Conservation (phyloP, 1,140 invertebrate genomes). For the Drusus annulatus region DNA sequence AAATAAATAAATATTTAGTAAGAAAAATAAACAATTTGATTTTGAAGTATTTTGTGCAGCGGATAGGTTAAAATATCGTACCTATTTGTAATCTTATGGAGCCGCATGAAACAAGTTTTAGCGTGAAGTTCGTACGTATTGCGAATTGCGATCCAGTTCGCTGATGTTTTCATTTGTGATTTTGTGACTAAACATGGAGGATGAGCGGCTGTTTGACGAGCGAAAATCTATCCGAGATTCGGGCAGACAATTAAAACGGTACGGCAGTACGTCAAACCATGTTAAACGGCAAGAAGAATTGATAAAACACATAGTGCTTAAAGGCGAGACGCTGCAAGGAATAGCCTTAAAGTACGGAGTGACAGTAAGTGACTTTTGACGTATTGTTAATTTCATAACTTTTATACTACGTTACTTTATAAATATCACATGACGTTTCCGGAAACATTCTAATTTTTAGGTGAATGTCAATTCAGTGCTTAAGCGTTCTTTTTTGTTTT, state of each 20-base stretch:
- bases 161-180: conserved; percentile 45
- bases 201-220: conserved; percentile 85
- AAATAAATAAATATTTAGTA: no score
- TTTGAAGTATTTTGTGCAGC: no score
- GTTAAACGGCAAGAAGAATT: conserved; percentile 78
- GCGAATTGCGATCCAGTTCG: neutral
- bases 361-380: conserved; percentile 78
- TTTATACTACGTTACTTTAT: conserved; percentile 1
- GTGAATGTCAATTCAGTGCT: neutral
- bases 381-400: conserved; percentile 44
- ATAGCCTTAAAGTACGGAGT: conserved; percentile 93
- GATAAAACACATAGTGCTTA: conserved; percentile 84
- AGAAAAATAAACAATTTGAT: no score
- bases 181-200: conserved; percentile 69
- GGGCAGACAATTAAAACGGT: conserved; percentile 87
- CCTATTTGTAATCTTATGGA: neutral
- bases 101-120: neutral
- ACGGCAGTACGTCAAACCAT: conserved; percentile 87
- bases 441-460: conserved; percentile 20
- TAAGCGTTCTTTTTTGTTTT: conserved; percentile 19
- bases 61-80: no score
- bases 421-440: conserved; percentile 48
- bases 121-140: conserved; percentile 9
- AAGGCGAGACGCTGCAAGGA: conserved; percentile 92
- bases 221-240: conserved; percentile 87